Evolutionary conservation across 1,140 invertebrate genomes (phyloP), one percentile per base, ranked within the genome.

Genomic region (Hylaeus volcanicus): DNA sequence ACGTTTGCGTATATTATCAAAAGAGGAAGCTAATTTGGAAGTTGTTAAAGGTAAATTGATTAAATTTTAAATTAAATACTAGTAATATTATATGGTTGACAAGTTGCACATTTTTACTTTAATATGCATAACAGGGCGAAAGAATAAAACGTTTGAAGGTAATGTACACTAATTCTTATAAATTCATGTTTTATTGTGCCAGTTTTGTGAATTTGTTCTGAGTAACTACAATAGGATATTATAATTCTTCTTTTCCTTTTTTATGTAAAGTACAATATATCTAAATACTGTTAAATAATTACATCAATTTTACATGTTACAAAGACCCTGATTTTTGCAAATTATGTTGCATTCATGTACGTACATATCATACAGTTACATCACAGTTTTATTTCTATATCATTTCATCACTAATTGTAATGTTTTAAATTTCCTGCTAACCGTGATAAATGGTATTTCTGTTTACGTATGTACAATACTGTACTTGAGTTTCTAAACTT

Each of bases 21-120:
- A 97, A 88, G 98, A 98, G 90, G 97, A 98, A 92, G 97, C 97
- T 14, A 98, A 97, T 93, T 91, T 97, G 82, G 97, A 98, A 94
- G 96, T 97, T 86, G 97, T 98, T 61, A 97, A 98, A 96, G 96
- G 97, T 98, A 93, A 93, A 86, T 87, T 73, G 14, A 58, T 84
- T 73, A 12, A 55, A 60, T 41, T 64, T 64, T 60, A 26, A 11
- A 65, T 73, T 48, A 12, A 8, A 11, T 71, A 37, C 70, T 71
- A 58, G 4, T n/a, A 43, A 56, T 6, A 74, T 73, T 58, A 51
- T 43, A 48, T 51, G 61, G 61, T 48, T 64, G 45, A 69, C 55
- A 65, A 79, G 64, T 9, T 60, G 58, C 3, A 26, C 69, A 64
- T 64, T 60, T 65, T 68, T 41, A 79, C 51, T 56, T 55, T 69